Conservation (phyloP, 2,113 vertebrate genomes). For the Origma solitaria region DNA sequence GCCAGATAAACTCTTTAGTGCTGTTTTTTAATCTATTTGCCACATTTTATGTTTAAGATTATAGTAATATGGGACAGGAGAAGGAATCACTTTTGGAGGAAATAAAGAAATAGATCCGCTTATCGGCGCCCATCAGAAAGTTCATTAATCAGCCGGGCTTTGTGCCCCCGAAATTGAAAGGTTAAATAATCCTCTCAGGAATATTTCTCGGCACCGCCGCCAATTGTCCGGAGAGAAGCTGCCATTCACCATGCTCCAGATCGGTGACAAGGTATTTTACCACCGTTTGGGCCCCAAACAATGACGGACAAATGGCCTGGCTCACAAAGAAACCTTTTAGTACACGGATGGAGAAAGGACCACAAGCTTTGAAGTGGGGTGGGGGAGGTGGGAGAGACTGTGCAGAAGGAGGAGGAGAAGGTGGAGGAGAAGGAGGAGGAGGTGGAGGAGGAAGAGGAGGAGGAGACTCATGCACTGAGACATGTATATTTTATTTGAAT, state of each 20-base stretch:
- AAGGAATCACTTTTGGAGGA: conserved; percentile 82
- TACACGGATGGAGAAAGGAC: conserved; percentile 67
- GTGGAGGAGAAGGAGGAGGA: neutral
- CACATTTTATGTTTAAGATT: conserved; percentile 87
- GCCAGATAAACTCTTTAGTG: conserved; percentile 84
- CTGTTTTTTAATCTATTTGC: conserved; percentile 85
- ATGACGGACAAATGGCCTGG: conserved; percentile 77
- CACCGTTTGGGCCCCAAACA: conserved; percentile 79
- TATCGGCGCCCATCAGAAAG: conserved; percentile 86
- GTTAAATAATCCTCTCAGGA: conserved; percentile 88
- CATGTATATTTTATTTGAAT: conserved; percentile 37
- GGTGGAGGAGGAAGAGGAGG: neutral
- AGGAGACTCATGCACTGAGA: conserved; percentile 27
- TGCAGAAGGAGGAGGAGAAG: neutral
- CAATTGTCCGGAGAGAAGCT: conserved; percentile 81
- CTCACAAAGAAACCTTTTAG: conserved; percentile 77
- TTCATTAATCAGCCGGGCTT: conserved; percentile 88
- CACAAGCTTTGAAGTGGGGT: conserved; percentile 67
- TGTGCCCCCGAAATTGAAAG: conserved; percentile 89
- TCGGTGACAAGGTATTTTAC: conserved; percentile 82
- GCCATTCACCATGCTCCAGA: conserved; percentile 76
- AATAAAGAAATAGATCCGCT: conserved; percentile 86
- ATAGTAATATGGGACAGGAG: conserved; percentile 79
- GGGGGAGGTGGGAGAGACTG: conserved; percentile 6
- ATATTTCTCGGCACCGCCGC: conserved; percentile 77